Evolutionary conservation across 2,888 invertebrate genomes (phyloP).

Genomic region (Luperina testacea): DNA sequence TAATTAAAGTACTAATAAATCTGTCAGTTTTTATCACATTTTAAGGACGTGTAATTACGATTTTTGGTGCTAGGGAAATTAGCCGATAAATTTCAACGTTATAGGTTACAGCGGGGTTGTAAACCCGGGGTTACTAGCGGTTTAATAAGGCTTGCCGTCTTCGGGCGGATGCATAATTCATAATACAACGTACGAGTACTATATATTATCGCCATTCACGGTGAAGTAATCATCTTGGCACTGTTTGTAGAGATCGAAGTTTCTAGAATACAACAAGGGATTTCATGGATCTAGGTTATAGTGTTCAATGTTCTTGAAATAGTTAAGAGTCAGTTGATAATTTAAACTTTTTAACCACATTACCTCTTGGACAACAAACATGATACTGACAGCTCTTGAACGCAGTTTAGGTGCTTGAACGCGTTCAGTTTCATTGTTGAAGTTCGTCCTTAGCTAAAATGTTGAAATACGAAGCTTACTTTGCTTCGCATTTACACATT

Average conservation of each 20-base stretch:
- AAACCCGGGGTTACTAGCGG: constrained; percentile 49
- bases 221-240: constrained; percentile 53
- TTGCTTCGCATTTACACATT: too few relatives aligned
- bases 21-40: constrained; percentile 58
- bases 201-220: constrained; percentile 50
- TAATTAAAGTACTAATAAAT: constrained; percentile 61
- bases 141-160: constrained; percentile 61
- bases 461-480: too few relatives aligned
- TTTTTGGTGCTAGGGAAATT: constrained; percentile 63
- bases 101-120: constrained; percentile 53
- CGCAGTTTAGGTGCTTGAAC: neutral
- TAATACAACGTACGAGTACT: constrained; percentile 43
- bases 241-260: constrained; percentile 14
- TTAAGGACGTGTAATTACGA: constrained; percentile 60
- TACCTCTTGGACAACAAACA: neutral
- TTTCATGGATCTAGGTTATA: neutral
- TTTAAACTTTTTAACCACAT: neutral
- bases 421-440: neutral
- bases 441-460: neutral
- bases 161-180: constrained; percentile 64
- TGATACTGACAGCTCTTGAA: neutral
- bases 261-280: neutral
- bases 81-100: constrained; percentile 65
- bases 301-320: neutral
- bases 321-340: neutral